These are phyloP conservation scores for Chironomus striatipennis DNA, from an alignment of 1,140 invertebrate genomes.

Conservation along the genomic window DNA sequence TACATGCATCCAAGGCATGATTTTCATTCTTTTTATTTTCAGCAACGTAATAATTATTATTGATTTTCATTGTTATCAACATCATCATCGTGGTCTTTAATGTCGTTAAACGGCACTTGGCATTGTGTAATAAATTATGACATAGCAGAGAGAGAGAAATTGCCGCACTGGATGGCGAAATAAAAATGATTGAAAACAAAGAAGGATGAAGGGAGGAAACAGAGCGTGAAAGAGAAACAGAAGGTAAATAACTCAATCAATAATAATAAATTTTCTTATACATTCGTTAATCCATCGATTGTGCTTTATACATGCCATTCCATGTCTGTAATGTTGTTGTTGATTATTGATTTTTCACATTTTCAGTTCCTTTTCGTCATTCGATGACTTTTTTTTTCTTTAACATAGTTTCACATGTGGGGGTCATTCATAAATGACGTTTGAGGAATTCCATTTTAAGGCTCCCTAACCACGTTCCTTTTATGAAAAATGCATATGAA, in stretches of 20 bases:
- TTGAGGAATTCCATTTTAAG: no score
- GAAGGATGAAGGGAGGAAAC: not conserved
- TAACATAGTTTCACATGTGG: no score
- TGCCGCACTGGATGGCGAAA: no score
- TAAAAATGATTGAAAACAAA: no score
- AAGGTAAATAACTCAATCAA: constrained; percentile 14
- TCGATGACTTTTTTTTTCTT: no score
- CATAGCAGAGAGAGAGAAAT: not conserved
- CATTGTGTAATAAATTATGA: not conserved
- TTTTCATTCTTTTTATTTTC: not conserved
- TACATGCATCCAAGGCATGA: not conserved
- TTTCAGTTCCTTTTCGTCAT: not conserved
- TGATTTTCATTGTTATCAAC: constrained; percentile 1
- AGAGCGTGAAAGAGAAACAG: not conserved
- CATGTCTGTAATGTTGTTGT: not conserved
- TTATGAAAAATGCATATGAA: no score
- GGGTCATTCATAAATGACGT: no score
- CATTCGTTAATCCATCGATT: not conserved
- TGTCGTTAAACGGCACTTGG: constrained; percentile 11
- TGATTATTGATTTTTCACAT: not conserved
- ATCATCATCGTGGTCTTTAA: not conserved
- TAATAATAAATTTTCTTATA: not conserved
- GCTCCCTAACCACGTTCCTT: no score
- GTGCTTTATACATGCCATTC: not conserved
- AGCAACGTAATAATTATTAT: not conserved